Evolutionary conservation across 2,113 vertebrate genomes (phyloP), one percentile per base, ranked within the genome.

Genomic region (Centrocercus urophasianus): DNA sequence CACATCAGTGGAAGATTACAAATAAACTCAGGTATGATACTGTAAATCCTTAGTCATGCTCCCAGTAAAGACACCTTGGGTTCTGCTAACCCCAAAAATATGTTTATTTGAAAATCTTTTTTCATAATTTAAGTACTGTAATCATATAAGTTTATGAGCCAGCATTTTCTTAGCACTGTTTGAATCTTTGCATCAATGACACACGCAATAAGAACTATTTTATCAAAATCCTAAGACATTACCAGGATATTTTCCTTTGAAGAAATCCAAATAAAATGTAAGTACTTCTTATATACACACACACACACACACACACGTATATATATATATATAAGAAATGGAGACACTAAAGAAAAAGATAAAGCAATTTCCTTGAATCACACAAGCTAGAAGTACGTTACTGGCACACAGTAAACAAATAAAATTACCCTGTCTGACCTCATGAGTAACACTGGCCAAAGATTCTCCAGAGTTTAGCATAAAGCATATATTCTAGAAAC

Each of bases 41-140:
- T 32, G 8, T 48, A 67, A 90, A 70, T 13, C 40, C 36, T 79
- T 83, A 66, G 47, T 83, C 13, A 34, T 71, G 24, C 6, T 80
- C 52, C 21, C n/a, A 59, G 21, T 64, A 60, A 71, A 77, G 65
- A 56, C 64, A 60, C n/a, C 59, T 17, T 28, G 65, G 47, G 61
- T 86, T 77, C 45, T 48, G 47, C 56, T 70, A 83, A 70, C 27
- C 30, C 83, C 69, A 60, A 94, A 93, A 95, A 71, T 27, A n/a
- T 8, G 69, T 42, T 54, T 77, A 78, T 54, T 18, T 43, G 13
- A 83, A 86, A 75, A 94, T 1, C 8, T 65, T 50, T 88, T 67
- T 77, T 38, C 45, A 69, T 28, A 63, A 65, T 36, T 94, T 88
- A 86, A 81, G 27, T 42, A 76, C 20, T 74, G 11, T 21, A 95